A percentile compares a stretch with the other conserved stretches of the same genome.
Conservation (phyloP, 2,113 vertebrate genomes). For the Ibidorhyncha struthersii region DNA sequence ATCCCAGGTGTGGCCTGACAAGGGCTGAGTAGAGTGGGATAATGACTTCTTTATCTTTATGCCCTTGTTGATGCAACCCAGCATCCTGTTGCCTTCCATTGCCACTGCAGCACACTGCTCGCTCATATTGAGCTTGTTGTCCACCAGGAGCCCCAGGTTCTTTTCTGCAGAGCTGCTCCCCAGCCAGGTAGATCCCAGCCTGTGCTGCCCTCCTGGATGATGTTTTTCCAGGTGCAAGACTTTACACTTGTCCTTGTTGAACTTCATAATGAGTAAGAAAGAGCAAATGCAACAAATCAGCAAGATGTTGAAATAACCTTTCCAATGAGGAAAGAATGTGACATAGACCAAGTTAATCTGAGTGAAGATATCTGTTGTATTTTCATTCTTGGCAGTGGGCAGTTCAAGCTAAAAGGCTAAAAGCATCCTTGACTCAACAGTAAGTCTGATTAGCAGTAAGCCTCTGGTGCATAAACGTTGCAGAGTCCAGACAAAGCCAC, state of each 20-base stretch:
- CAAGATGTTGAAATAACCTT: constrained; percentile 18
- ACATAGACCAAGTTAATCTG: not conserved
- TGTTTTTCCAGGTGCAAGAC: not conserved
- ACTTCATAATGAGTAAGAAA: not conserved
- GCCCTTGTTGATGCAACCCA: not conserved
- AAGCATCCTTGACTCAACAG: not conserved
- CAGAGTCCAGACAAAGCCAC: not conserved
- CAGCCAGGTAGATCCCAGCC: not conserved
- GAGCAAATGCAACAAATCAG: constrained; percentile 25
- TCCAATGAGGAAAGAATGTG: not conserved
- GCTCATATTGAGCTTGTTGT: not conserved
- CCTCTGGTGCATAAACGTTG: not conserved
- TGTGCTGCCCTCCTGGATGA: not conserved
- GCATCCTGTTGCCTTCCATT: not conserved
- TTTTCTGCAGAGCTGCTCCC: not conserved
- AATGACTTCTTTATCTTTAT: not conserved
- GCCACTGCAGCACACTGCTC: not conserved
- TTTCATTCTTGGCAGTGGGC: not conserved
- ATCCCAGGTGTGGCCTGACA: not conserved
- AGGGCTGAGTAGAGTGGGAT: not conserved
- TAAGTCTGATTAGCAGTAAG: not conserved
- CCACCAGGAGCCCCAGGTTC: not conserved
- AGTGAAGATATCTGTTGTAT: not conserved
- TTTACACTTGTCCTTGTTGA: not conserved
- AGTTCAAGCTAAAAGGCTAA: not conserved